Percentiles rank a stretch among this genome's conserved stretches.
phyloP scores from a whole-genome alignment of 2,113 vertebrate genomes.

The Murina feae region DNA sequence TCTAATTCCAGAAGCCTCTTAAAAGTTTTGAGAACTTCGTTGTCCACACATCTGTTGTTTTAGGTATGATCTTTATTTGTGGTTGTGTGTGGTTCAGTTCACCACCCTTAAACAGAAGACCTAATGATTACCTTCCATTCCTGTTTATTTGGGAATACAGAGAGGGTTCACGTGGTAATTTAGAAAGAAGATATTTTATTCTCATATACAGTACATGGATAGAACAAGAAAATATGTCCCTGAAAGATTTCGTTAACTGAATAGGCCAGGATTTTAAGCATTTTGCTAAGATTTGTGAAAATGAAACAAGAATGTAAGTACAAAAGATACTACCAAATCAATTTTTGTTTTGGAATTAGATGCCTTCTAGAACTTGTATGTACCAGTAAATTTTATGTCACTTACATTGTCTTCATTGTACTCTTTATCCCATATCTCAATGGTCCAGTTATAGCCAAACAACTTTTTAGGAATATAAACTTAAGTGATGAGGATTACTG shows the following conservation, averaged over 20 bases:
- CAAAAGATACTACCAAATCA: background rate
- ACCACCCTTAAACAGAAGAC: background rate
- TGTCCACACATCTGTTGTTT: background rate
- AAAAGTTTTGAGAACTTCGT: background rate
- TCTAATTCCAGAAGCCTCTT: background rate
- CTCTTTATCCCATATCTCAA: background rate
- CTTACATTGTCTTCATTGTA: background rate
- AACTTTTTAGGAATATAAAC: background rate
- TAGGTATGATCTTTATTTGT: background rate
- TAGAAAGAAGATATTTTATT: background rate
- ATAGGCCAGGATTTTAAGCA: background rate
- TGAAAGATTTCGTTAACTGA: background rate
- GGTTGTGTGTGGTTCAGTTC: background rate
- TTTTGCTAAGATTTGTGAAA: constrained; percentile 31
- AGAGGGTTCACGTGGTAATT: background rate
- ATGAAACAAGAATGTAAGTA: background rate
- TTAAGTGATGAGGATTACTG: background rate
- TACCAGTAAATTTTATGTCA: background rate
- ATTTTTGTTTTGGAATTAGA: constrained; percentile 22
- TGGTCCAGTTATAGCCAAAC: background rate
- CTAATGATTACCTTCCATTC: background rate
- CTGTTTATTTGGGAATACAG: background rate
- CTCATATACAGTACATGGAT: background rate
- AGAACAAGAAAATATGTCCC: background rate
- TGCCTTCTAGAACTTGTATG: background rate